Evolutionary conservation across 2,888 invertebrate genomes (phyloP).

Genomic region (Griposia aprilina): DNA sequence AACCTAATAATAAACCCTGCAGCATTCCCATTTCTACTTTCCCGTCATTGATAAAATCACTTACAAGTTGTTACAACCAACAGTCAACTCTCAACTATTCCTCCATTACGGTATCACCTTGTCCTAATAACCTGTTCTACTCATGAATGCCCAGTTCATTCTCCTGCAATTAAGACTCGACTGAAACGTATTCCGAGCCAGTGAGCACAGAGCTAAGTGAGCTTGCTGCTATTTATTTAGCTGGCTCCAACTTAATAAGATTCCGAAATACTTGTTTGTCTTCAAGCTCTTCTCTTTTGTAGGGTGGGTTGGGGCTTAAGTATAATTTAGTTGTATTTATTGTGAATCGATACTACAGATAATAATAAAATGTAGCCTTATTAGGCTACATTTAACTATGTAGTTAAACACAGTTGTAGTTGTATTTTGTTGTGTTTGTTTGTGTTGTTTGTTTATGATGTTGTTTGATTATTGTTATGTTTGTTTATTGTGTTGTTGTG

Average conservation of each 20-base stretch:
- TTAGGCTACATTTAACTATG: too few species aligned
- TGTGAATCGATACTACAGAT: neutral
- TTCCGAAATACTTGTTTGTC: conserved; percentile 21
- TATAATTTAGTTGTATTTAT: neutral
- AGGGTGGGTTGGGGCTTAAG: neutral
- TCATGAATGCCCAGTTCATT: conserved; percentile 13
- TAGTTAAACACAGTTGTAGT: too few species aligned
- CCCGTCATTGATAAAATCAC: neutral
- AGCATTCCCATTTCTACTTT: neutral
- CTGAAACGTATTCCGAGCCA: conserved; percentile 18
- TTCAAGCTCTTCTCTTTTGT: neutral
- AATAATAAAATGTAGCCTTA: neutral
- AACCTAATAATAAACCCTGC: neutral
- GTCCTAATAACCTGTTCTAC: neutral
- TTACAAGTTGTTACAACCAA: neutral
- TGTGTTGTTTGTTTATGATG: too few species aligned
- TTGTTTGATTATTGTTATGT: too few species aligned
- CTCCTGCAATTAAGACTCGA: conserved; percentile 32
- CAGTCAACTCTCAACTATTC: neutral
- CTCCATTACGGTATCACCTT: neutral
- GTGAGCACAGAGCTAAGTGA: conserved; percentile 26
- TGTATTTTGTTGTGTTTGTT: too few species aligned
- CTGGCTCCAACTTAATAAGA: conserved; percentile 31
- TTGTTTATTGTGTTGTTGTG: too few species aligned
- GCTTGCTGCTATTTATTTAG: conserved; percentile 29